Conservation (phyloP, 2,888 invertebrate genomes). For the Cryptops parisi region DNA sequence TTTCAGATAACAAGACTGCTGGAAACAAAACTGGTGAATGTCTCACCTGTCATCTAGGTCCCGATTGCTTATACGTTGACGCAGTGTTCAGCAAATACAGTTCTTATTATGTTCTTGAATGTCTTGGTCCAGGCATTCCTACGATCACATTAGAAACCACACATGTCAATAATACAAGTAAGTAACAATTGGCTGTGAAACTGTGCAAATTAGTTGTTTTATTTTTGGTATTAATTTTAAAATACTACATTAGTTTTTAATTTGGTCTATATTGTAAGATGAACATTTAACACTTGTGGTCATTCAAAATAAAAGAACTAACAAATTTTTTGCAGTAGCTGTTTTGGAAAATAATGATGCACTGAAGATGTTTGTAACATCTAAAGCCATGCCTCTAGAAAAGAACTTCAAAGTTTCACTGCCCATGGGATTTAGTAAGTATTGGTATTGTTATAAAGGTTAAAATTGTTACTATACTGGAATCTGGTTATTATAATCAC, state of each 20-base stretch:
- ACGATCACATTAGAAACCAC: slow-evolving; percentile 50
- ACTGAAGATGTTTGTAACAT: slow-evolving; percentile 51
- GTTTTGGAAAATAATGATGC: slow-evolving; percentile 67
- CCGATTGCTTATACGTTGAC: slow-evolving; percentile 69
- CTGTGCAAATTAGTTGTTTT: no score
- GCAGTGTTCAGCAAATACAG: slow-evolving; percentile 42
- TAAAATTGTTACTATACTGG: no score
- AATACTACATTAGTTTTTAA: not conserved
- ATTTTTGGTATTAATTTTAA: no score
- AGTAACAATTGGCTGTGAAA: no score
- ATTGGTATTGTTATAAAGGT: no score
- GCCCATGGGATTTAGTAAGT: no score
- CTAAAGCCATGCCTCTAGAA: slow-evolving; percentile 72
- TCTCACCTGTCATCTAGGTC: slow-evolving; percentile 61
- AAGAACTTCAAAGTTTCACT: slow-evolving; percentile 80
- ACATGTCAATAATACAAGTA: slow-evolving; percentile 22
- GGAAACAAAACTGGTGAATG: slow-evolving; percentile 62
- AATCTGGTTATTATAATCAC: no score
- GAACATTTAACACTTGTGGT: no score
- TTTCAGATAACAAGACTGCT: slow-evolving; percentile 52
- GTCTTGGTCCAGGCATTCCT: slow-evolving; percentile 81
- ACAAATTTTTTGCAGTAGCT: no score
- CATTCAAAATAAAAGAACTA: no score
- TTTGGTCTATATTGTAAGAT: no score
- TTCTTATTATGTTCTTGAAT: slow-evolving; percentile 71